Evolutionary conservation across 1,140 invertebrate species (phyloP).

Genomic region (Drusus annulatus): DNA sequence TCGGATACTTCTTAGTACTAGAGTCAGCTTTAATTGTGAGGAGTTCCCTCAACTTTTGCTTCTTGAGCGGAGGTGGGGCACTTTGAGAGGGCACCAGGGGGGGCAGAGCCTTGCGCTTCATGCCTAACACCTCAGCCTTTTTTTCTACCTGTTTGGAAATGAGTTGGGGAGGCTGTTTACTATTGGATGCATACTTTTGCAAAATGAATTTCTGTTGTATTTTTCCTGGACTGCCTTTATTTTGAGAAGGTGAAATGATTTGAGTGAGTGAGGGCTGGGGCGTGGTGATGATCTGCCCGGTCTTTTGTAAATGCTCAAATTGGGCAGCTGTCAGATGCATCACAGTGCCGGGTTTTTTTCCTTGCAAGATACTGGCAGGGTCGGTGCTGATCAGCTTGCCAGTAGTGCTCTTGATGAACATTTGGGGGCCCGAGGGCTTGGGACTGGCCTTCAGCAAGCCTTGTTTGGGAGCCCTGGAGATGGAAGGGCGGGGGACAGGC

Average conservation of each 20-base stretch:
- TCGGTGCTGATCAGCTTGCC: constrained; percentile 22
- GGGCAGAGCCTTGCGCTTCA: constrained; percentile 59
- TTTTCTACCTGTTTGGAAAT: constrained; percentile 28
- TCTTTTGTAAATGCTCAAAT: constrained; percentile 69
- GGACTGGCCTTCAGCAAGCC: constrained; percentile 17
- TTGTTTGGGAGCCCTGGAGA: constrained; percentile 23
- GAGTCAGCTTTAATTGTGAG: constrained; percentile 11
- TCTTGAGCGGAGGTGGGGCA: constrained; percentile 60
- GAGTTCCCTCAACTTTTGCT: constrained; percentile 56
- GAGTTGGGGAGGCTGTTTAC: constrained; percentile 11
- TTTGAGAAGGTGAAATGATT: constrained; percentile 18
- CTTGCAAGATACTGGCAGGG: constrained; percentile 30
- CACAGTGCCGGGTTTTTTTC: constrained; percentile 63
- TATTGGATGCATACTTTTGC: constrained; percentile 64
- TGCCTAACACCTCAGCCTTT: background rate
- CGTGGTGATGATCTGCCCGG: constrained; percentile 58
- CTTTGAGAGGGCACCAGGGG: constrained; percentile 49
- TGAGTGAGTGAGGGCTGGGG: background rate
- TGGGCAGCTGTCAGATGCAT: constrained; percentile 68
- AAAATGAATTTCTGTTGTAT: constrained; percentile 63
- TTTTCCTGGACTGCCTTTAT: constrained; percentile 36
- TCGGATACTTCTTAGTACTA: constrained; percentile 7
- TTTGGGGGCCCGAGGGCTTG: constrained; percentile 20
- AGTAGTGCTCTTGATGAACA: constrained; percentile 28
- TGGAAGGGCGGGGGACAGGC: constrained; percentile 2